Conservation (phyloP, 2,113 vertebrate species). For the Poicephalus gulielmi region DNA sequence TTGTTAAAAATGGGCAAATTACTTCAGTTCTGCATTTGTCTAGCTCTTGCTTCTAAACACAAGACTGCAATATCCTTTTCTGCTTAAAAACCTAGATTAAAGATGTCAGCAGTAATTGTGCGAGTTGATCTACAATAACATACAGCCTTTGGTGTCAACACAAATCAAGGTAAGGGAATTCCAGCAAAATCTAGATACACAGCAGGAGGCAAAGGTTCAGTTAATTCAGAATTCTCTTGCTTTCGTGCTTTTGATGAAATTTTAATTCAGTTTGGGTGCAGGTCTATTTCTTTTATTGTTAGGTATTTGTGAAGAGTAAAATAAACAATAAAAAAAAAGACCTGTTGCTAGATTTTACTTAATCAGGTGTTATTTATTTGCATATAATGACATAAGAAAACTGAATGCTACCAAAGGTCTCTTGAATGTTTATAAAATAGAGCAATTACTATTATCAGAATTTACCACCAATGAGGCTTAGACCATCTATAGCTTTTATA, state of each 20-base stretch:
- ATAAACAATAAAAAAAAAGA: not conserved
- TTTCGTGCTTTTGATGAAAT: conserved; percentile 65
- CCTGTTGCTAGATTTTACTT: not conserved
- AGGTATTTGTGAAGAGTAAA: conserved; percentile 10
- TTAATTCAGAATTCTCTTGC: conserved; percentile 58
- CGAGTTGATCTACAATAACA: conserved; percentile 50
- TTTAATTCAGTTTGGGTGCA: conserved; percentile 61
- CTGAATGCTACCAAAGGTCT: not conserved
- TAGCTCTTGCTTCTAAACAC: not conserved
- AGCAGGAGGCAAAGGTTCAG: conserved; percentile 59
- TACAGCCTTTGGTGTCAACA: conserved; percentile 56
- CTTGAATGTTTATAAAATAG: not conserved
- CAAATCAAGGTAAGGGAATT: conserved; percentile 59
- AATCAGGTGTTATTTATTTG: conserved; percentile 1
- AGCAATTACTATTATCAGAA: not conserved
- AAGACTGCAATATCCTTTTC: not conserved
- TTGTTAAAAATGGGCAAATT: not conserved
- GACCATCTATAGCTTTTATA: not conserved
- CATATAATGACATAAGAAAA: not conserved
- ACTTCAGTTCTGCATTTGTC: not conserved
- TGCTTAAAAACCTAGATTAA: conserved; percentile 42
- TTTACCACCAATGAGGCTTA: not conserved
- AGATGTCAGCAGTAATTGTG: conserved; percentile 62
- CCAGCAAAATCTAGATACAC: conserved; percentile 51
- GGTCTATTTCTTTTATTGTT: conserved; percentile 24